phyloP scores from a whole-genome alignment of 2,113 vertebrate genomes.

The Macrotus californicus region DNA sequence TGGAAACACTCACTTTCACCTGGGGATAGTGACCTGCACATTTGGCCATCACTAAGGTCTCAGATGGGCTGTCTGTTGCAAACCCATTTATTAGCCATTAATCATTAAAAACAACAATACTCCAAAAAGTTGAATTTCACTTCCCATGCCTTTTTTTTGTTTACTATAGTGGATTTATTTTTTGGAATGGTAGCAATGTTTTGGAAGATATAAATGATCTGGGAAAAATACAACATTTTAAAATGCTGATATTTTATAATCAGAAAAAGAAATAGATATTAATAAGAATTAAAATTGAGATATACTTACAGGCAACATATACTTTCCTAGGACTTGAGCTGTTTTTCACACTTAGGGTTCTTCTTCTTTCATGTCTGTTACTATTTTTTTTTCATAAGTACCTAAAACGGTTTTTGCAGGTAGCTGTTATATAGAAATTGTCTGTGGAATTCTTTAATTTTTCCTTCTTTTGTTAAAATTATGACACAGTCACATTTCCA shows the following conservation, averaged over 20 bases:
- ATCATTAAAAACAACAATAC: slow-evolving; percentile 14
- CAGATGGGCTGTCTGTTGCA: not conserved
- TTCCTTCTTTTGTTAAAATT: not conserved
- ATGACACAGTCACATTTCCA: not conserved
- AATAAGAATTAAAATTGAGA: not conserved
- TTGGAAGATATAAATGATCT: not conserved
- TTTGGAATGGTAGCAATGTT: not conserved
- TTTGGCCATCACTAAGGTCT: not conserved
- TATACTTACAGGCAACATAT: not conserved
- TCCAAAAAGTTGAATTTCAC: not conserved
- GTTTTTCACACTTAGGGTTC: not conserved
- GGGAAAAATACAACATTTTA: not conserved
- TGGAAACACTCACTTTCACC: not conserved
- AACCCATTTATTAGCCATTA: not conserved
- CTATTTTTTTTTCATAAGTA: not conserved
- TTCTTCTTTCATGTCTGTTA: not conserved
- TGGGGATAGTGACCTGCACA: not conserved
- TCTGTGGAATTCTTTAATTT: slow-evolving; percentile 21
- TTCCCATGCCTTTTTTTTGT: not conserved
- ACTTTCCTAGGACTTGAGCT: not conserved
- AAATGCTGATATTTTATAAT: not conserved
- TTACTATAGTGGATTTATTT: not conserved
- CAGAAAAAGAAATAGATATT: not conserved
- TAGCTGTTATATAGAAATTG: not conserved
- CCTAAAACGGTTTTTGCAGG: not conserved